Percentiles rank a stretch among this genome's conserved stretches.
phyloP scores from a whole-genome alignment of 2,888 invertebrate genomes.

The Creontiades dilutus region DNA sequence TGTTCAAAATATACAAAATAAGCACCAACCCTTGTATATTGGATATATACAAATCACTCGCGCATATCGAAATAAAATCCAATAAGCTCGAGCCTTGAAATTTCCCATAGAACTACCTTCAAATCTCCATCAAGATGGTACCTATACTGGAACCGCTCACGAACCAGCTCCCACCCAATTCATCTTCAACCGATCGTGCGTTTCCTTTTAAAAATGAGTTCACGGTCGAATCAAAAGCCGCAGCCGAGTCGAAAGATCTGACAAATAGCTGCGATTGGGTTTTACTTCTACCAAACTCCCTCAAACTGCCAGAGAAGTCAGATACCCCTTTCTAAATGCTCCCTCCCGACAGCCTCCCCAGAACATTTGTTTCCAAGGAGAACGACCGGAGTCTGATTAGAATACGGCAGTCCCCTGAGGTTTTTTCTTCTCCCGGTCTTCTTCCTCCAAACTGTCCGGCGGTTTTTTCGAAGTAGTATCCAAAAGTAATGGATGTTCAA shows the following conservation, averaged over 20 bases:
- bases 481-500: conserved; percentile 53
- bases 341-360: background rate
- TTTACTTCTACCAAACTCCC: conserved; percentile 44
- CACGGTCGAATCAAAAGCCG: conserved; percentile 42
- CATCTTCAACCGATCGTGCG: background rate
- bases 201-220: conserved; percentile 27
- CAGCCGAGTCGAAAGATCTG: conserved; percentile 44
- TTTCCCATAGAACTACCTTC: too few relatives aligned
- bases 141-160: conserved; percentile 5
- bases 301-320: background rate
- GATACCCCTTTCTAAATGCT: conserved; percentile 57
- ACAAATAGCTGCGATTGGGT: conserved; percentile 51
- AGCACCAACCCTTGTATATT: too few relatives aligned
- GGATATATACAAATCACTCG: too few relatives aligned
- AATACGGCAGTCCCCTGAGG: conserved; percentile 54
- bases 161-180: background rate
- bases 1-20: too few relatives aligned
- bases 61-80: too few relatives aligned
- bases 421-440: conserved; percentile 35
- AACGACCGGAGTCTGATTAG: conserved; percentile 46
- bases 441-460: conserved; percentile 3
- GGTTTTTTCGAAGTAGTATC: background rate
- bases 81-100: too few relatives aligned
- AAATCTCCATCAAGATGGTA: too few relatives aligned
- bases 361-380: conserved; percentile 58